Evolutionary conservation across 2,888 invertebrate genomes (phyloP), one percentile per base, ranked within the genome.

Genomic region (Mamestra brassicae): DNA sequence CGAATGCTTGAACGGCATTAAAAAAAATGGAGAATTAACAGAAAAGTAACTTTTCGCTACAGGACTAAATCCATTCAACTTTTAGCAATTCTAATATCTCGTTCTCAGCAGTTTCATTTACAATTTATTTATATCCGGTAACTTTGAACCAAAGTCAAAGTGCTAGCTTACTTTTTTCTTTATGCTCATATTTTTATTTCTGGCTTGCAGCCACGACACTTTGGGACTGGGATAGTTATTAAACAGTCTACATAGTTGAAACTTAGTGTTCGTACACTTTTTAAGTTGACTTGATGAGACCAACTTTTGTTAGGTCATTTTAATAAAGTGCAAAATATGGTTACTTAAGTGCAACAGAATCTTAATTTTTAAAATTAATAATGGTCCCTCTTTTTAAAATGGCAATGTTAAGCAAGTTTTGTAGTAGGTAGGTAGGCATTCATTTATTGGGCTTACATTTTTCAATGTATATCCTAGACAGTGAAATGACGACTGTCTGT

Each of bases 131-230:
- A n/a, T 17, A 57, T 11, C 15, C 15, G 6, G 26, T 3, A 62
- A 81, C 45, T 75, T 58, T 34, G 6, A 34, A 62, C 42, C n/a
- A 52, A 81, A 81, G 76, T 81, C 57, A 81, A 75, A 75, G 57
- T 81, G 81, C 76, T 11, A 52, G 34, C 61, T 45, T 58, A 76
- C 63, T 63, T 63, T 81, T n/a, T 63, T 58, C 78, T 78, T 52
- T 52, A 63, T 45, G 55, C 38, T 52, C 17, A 61, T 17, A n/a
- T 61, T 74, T 76, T 81, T 62, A 42, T 76, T 57, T 75, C 81
- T 76, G 81, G 75, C 76, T 36, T 50, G 47, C 3, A 13, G 76
- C 76, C 81, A 76, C 55, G 76, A 81, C 75, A 81, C 81, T 76
- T 74, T 0, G 26, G 26, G 26, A 61, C 76, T 26, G 26, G 8